Conservation (phyloP, 2,888 invertebrate species). For the Sinopyrophorus schimmeli region DNA sequence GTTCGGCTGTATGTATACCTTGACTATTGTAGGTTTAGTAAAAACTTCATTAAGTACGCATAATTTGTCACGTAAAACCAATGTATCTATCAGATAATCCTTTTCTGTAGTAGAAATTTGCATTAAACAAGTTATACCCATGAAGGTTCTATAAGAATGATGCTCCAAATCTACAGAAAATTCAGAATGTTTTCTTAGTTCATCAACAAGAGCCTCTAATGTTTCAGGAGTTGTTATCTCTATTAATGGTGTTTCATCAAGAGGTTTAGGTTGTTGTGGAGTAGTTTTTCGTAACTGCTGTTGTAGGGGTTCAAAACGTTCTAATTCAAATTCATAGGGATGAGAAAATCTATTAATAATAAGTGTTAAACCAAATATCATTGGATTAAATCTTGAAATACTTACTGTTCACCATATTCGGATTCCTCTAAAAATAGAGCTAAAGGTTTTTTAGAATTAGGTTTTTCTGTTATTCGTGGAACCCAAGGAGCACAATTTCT, state of each 20-base stretch:
- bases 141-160: conserved; percentile 88
- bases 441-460: conserved; percentile 82
- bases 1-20: conserved; percentile 66
- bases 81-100: conserved; percentile 90
- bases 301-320: conserved; percentile 66
- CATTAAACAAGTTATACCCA: conserved; percentile 93
- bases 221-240: conserved; percentile 69
- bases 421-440: conserved; percentile 72
- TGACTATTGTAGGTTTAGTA: conserved; percentile 85
- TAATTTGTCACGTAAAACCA: conserved; percentile 80
- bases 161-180: conserved; percentile 93
- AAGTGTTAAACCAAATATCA: neutral
- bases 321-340: conserved; percentile 86
- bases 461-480: conserved; percentile 84
- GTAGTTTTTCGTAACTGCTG: conserved; percentile 52
- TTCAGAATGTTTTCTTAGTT: conserved; percentile 68
- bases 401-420: conserved; percentile 63
- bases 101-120: conserved; percentile 83
- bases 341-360: conserved; percentile 70
- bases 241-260: conserved; percentile 68
- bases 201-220: conserved; percentile 66
- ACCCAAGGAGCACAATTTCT: conserved; percentile 72
- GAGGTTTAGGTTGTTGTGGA: conserved; percentile 52
- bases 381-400: conserved; percentile 9
- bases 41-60: conserved; percentile 85